Evolutionary conservation across 1,140 invertebrate genomes (phyloP).

Genomic region (Dolichoris vasculosae): DNA sequence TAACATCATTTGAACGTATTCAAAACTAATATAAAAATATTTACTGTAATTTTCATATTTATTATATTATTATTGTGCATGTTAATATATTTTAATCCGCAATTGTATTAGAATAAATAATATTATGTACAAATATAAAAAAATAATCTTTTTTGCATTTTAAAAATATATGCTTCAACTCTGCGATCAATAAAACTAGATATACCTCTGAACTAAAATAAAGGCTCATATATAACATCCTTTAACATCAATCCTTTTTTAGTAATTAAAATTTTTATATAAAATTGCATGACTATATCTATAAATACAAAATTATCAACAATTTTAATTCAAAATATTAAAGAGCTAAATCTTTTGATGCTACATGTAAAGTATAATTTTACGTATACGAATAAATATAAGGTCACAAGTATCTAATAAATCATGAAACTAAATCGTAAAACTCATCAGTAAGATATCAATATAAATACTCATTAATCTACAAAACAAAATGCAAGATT

Average conservation of each 20-base stretch:
- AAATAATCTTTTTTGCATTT: too few species aligned
- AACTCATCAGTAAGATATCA: neutral
- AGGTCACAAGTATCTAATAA: neutral
- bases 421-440: neutral
- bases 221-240: neutral
- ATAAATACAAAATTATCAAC: neutral
- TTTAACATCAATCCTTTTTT: neutral
- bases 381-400: neutral
- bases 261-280: neutral
- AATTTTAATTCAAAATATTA: neutral
- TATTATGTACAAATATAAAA: too few species aligned
- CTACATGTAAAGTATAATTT: neutral
- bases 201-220: neutral
- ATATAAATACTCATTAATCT: neutral
- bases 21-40: too few species aligned
- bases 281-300: neutral
- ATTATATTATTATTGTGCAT: too few species aligned
- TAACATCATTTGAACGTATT: too few species aligned
- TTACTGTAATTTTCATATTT: too few species aligned
- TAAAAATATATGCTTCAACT: neutral
- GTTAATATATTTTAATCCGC: too few species aligned
- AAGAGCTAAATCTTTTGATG: neutral
- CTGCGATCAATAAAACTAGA: neutral
- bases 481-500: too few species aligned
- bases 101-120: too few species aligned